A percentile compares a stretch with the other conserved stretches of the same genome.
Conservation (phyloP, 2,797 vertebrate genomes). For the Podarcis lilfordi region DNA sequence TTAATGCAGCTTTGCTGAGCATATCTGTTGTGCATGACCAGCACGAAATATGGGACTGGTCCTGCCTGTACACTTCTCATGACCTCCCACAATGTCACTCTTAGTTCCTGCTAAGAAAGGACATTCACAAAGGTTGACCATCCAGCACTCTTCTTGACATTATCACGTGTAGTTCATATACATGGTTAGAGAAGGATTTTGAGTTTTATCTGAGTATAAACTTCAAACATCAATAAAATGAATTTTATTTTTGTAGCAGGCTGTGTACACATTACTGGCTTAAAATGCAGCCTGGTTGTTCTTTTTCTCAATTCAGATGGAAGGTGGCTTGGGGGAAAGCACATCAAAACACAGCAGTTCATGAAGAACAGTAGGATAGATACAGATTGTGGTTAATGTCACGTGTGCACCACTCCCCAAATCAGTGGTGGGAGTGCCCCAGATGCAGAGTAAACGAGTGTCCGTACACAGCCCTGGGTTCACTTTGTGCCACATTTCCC, state of each 20-base stretch:
- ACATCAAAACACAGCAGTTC: no score
- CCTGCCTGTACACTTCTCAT: conserved; percentile 41
- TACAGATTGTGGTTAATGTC: no score
- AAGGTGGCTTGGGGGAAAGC: no score
- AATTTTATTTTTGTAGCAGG: no score
- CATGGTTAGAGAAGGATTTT: not conserved
- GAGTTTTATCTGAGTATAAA: not conserved
- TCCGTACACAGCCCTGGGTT: not conserved
- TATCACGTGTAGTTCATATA: not conserved
- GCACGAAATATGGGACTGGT: conserved; percentile 57
- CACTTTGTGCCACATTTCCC: not conserved
- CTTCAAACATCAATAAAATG: not conserved
- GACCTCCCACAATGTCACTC: conserved; percentile 31
- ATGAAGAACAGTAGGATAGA: no score
- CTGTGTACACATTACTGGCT: no score
- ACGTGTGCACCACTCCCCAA: no score
- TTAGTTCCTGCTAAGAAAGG: conserved; percentile 36
- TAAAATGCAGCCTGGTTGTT: no score
- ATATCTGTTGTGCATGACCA: conserved; percentile 45
- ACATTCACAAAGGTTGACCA: not conserved
- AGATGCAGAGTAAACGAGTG: no score
- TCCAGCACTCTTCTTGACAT: not conserved
- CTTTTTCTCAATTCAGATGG: no score
- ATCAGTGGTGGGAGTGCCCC: no score
- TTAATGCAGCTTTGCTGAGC: conserved; percentile 57